Base-by-base conservation (phyloP, 2,113 vertebrate genomes). In the Todiramphus chloris region DNA sequence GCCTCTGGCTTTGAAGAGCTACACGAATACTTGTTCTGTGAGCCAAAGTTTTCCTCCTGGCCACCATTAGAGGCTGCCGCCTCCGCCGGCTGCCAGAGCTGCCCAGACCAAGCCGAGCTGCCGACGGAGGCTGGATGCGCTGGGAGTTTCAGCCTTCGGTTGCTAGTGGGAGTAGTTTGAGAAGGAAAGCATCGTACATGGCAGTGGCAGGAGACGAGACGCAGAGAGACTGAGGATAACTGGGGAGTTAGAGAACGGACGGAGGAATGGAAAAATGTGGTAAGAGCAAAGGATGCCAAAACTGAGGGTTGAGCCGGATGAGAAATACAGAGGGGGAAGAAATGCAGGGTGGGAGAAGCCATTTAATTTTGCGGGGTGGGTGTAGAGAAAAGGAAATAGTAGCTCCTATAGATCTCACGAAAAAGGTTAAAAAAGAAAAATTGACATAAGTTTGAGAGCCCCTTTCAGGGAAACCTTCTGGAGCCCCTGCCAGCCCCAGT, bases 221-320 rank as follows among this genome's bases (percentile, higher is more conserved):
- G 3, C 94, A 80, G 67, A 96, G 59, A 93, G n/a, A 87, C 94
- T 89, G 89, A 97, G 93, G 78, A 94, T 95, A 94, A 73, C 89
- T 79, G 93, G 82, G 93, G 70, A 89, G 46, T 50, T 94, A 94
- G 93, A 95, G 66, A 59, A 91, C 94, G n/a, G 83, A 90, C 94
- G 62, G 44, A 96, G 95, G 92, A 94, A 97, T 94, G 94, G 96
- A 86, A 96, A 94, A 60, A 97, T 97, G 96, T 97, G 96, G 96
- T 97, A 96, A 97, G 96, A 92, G 44, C 60, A 20, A 81, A 86
- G 72, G 75, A 16, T 56, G 15, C 16, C 16, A 24, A 58, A 63
- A 73, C 35, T 30, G 60, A 81, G 59, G 63, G 31, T 27, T 2
- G 9, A 83, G 24, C 11, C 2, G 18, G 30, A 76, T 70, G 33